Evolutionary conservation across 2,797 vertebrate species (phyloP).

Genomic region (Lycodopsis pacificus): DNA sequence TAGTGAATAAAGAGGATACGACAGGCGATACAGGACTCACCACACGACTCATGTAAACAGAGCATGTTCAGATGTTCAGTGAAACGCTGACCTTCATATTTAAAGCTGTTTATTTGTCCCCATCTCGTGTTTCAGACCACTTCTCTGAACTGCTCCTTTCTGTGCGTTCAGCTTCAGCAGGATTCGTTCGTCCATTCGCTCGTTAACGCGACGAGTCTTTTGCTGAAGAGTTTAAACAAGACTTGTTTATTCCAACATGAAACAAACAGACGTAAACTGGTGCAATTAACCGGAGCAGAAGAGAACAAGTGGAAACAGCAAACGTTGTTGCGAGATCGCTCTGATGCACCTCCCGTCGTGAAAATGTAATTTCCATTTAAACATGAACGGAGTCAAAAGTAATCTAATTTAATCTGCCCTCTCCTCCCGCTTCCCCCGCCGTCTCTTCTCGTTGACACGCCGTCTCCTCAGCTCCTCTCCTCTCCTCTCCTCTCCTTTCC

Average conservation of each 20-base stretch:
- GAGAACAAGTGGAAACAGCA: slow-evolving; percentile 33
- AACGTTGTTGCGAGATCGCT: slow-evolving; percentile 47
- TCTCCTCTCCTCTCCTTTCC: slow-evolving; percentile 28
- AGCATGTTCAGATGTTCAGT: no score
- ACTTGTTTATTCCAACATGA: slow-evolving; percentile 23
- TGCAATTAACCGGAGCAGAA: slow-evolving; percentile 32
- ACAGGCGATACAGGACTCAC: no score
- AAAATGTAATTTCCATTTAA: slow-evolving; percentile 68
- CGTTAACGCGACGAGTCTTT: background rate
- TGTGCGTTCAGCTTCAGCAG: no score
- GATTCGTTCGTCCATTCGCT: background rate
- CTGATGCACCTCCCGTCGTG: slow-evolving; percentile 44
- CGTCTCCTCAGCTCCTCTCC: slow-evolving; percentile 30
- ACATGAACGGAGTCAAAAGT: slow-evolving; percentile 54
- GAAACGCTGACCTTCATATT: no score
- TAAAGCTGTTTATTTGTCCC: no score
- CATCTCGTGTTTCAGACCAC: no score
- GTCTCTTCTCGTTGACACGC: slow-evolving; percentile 13
- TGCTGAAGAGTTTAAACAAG: slow-evolving; percentile 24
- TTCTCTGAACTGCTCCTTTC: no score
- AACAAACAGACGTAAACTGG: slow-evolving; percentile 38
- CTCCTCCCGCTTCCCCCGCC: slow-evolving; percentile 26
- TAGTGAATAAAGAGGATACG: no score
- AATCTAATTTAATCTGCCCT: slow-evolving; percentile 62
- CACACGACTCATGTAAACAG: no score